These are phyloP conservation scores for Psilopsiagon aurifrons DNA, from an alignment of 2,113 vertebrate genomes.

Conservation along the genomic window DNA sequence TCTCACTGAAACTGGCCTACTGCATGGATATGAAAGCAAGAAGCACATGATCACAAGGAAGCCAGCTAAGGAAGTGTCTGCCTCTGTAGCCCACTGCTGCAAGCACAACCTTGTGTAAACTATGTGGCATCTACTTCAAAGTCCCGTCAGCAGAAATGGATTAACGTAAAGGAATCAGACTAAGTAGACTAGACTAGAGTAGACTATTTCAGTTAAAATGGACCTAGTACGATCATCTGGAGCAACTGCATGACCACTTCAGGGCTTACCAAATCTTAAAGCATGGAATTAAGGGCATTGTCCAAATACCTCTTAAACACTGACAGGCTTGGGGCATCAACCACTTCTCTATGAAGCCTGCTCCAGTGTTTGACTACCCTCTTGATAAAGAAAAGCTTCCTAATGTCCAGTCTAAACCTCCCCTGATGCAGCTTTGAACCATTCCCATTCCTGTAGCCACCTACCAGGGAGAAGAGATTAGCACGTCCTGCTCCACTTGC, in stretches of 20 bases:
- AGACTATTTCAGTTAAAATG: not conserved
- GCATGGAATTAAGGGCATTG: not conserved
- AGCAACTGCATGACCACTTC: not conserved
- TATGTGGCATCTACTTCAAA: not conserved
- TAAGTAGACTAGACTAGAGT: not conserved
- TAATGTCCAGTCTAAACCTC: not conserved
- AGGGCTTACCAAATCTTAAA: not conserved
- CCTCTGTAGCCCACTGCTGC: not conserved
- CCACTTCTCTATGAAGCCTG: not conserved
- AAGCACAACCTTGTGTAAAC: not conserved
- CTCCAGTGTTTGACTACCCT: not conserved
- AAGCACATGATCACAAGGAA: not conserved
- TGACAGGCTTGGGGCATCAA: not conserved
- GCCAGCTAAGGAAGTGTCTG: not conserved
- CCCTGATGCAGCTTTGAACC: not conserved
- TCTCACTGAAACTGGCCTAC: not conserved
- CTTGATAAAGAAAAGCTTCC: not conserved
- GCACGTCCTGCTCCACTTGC: accelerated
- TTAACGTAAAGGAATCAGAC: not conserved
- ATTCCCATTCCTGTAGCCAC: accelerated
- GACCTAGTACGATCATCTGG: not conserved
- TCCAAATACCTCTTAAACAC: not conserved
- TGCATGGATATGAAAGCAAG: not conserved
- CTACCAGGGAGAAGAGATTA: not conserved
- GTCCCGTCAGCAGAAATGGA: not conserved